A percentile compares a stretch with the other conserved stretches of the same genome.
Conservation (phyloP, 53 echinoderm and acorn worm genomes). For the Henricia sp. region DNA sequence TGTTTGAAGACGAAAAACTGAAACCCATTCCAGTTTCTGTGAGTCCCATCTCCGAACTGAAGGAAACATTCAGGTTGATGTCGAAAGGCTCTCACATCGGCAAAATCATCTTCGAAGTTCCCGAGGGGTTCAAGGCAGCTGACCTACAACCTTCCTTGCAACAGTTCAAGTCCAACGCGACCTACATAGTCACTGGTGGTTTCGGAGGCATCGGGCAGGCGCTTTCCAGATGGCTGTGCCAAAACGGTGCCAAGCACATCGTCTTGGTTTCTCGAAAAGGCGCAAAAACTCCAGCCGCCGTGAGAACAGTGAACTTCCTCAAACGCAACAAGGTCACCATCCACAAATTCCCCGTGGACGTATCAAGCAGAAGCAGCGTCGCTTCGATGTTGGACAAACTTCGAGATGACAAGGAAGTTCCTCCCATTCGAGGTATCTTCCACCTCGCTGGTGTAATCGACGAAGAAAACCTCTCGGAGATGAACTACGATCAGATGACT, state of each 20-base stretch:
- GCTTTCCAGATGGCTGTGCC: conserved; percentile 79
- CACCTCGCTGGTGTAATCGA: conserved; percentile 72
- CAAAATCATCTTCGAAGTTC: conserved; percentile 64
- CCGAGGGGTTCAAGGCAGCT: conserved; percentile 64
- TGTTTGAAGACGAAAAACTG: conserved; percentile 65
- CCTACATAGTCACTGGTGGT: conserved; percentile 87
- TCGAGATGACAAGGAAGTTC: conserved; percentile 49
- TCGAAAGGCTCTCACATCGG: conserved; percentile 61
- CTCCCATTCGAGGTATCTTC: conserved; percentile 73
- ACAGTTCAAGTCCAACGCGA: conserved; percentile 61
- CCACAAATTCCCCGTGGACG: conserved; percentile 59
- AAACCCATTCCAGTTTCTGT: conserved; percentile 74
- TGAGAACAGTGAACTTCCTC: conserved; percentile 70
- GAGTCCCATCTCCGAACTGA: conserved; percentile 54
- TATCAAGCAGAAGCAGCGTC: conserved; percentile 54
- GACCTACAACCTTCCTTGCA: conserved; percentile 58
- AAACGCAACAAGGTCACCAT: conserved; percentile 66
- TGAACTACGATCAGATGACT: conserved; percentile 44
- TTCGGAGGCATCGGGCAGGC: conserved; percentile 75
- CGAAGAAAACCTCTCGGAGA: conserved; percentile 64
- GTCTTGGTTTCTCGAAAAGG: conserved; percentile 73
- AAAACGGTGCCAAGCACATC: conserved; percentile 85
- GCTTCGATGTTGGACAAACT: conserved; percentile 58
- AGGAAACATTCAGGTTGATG: conserved; percentile 50
- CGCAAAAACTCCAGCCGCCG: conserved; percentile 55